phyloP scores from a whole-genome alignment of 1,140 invertebrate species.

The Dendrolimus punctatus region DNA sequence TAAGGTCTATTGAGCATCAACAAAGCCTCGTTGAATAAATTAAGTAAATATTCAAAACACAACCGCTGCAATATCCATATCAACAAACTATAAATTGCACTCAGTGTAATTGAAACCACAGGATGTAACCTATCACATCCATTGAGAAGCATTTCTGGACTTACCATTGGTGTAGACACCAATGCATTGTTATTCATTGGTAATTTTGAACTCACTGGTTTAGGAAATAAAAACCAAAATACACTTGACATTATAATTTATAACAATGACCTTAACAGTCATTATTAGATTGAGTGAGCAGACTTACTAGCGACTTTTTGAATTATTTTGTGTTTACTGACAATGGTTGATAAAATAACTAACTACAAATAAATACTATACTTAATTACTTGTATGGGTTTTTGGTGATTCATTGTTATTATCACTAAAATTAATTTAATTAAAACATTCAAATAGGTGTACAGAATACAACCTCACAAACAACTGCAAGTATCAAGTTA shows the following conservation, averaged over 20 bases:
- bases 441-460: too few species aligned
- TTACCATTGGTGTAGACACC: slow-evolving; percentile 3
- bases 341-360: background rate
- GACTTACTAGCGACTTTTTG: slow-evolving; percentile 17
- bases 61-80: slow-evolving; percentile 22
- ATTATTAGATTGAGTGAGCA: slow-evolving; percentile 21
- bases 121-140: slow-evolving; percentile 48
- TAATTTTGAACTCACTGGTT: too few species aligned
- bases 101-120: slow-evolving; percentile 54
- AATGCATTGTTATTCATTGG: too few species aligned
- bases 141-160: slow-evolving; percentile 44
- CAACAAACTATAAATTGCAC: slow-evolving; percentile 45
- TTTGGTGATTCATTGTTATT: too few species aligned
- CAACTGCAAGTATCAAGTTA: too few species aligned
- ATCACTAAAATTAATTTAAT: too few species aligned
- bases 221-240: background rate
- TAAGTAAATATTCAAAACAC: too few species aligned
- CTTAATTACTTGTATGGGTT: too few species aligned
- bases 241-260: slow-evolving; percentile 11
- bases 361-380: background rate
- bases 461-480: too few species aligned
- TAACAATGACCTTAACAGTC: slow-evolving; percentile 19
- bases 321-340: slow-evolving; percentile 8
- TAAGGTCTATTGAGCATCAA: too few species aligned
- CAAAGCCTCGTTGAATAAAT: too few species aligned